Percentiles rank a stretch among this genome's conserved stretches.
Evolutionary conservation across 2,113 vertebrate species (phyloP).

Genomic region (Axis porcinus): DNA sequence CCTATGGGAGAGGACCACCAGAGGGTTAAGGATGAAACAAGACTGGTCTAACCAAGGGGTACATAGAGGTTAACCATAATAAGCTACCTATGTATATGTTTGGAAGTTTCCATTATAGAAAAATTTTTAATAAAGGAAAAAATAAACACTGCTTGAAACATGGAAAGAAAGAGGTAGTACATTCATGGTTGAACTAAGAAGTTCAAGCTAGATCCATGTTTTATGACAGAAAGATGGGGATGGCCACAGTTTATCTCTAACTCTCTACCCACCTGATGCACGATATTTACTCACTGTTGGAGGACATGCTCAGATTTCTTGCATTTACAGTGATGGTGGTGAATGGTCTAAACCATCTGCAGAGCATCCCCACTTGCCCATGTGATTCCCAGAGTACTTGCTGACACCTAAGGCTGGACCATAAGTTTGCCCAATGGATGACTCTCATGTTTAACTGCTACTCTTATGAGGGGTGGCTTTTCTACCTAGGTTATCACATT

Average conservation of each 20-base stretch:
- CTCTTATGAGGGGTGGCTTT: not conserved
- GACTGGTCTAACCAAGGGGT: not conserved
- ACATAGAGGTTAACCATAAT: not conserved
- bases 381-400: not conserved
- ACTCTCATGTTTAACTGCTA: not conserved
- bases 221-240: not conserved
- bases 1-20: not conserved
- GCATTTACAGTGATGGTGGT: not conserved
- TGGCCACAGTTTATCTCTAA: not conserved
- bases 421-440: not conserved
- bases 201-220: not conserved
- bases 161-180: not conserved
- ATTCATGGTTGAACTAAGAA: not conserved
- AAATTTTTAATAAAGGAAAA: not conserved
- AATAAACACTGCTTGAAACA: not conserved
- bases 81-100: not conserved
- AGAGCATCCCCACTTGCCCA: not conserved
- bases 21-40: not conserved
- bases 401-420: not conserved
- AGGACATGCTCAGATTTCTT: not conserved
- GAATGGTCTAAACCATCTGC: not conserved
- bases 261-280: not conserved
- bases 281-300: fast-evolving
- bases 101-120: not conserved
- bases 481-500: not conserved